A percentile compares a stretch with the other conserved stretches of the same genome.
Conservation (phyloP, 1,140 invertebrate genomes). For the Leptinotarsa undecemlineata region DNA sequence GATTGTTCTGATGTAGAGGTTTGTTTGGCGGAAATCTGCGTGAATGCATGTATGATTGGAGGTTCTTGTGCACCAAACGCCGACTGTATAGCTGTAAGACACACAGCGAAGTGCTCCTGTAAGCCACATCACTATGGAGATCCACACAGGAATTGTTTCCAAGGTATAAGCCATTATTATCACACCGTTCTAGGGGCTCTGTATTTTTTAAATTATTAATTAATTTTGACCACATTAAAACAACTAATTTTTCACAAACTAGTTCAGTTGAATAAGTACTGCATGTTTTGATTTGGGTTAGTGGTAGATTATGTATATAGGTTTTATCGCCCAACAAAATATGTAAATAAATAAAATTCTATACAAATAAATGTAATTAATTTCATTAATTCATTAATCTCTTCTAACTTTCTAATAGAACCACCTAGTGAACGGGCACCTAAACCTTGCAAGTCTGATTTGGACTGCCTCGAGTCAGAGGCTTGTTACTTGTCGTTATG, state of each 20-base stretch:
- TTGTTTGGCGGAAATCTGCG: conserved; percentile 71
- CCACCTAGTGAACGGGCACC: conserved; percentile 67
- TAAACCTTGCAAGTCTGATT: conserved; percentile 73
- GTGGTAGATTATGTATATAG: conserved; percentile 19
- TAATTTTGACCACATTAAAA: not conserved
- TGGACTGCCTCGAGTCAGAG: conserved; percentile 74
- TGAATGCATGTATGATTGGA: conserved; percentile 69
- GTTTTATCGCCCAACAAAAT: not conserved
- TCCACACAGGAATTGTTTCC: conserved; percentile 50
- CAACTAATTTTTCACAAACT: conserved; percentile 27
- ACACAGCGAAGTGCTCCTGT: conserved; percentile 72
- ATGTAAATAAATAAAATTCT: not conserved
- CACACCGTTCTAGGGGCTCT: conserved; percentile 8
- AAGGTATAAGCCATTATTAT: conserved; percentile 49
- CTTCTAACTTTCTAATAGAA: conserved; percentile 58
- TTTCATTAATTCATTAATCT: conserved; percentile 35
- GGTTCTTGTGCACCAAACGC: conserved; percentile 71
- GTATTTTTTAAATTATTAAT: not conserved
- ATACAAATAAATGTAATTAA: conserved; percentile 8
- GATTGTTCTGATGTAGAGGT: conserved; percentile 70
- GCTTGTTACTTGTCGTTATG: conserved; percentile 75
- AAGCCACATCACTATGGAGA: conserved; percentile 60
- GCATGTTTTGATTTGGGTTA: conserved; percentile 16
- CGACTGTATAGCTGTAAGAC: conserved; percentile 70
- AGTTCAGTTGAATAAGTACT: conserved; percentile 19